A percentile compares a stretch with the other conserved stretches of the same genome.
phyloP scores from a whole-genome alignment of 2,888 invertebrate species.

The Patella caerulea region DNA sequence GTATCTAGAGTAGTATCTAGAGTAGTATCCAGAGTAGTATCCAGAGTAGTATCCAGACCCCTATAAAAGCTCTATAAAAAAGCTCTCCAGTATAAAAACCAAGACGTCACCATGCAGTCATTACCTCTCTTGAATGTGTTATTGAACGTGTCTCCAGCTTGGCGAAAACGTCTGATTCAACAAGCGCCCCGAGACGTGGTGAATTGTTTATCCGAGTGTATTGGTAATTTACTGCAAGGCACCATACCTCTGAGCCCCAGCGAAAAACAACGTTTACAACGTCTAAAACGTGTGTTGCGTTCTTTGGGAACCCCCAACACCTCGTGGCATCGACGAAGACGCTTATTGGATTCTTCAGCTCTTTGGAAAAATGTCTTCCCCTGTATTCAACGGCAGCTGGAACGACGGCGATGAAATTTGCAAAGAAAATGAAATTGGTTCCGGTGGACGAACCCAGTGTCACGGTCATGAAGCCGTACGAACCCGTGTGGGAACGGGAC shows the following conservation, averaged over 20 bases:
- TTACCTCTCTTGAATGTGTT: too few species aligned
- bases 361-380: too few species aligned
- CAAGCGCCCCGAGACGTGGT: too few species aligned
- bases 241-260: neutral
- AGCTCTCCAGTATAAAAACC: too few species aligned
- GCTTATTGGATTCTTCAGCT: neutral
- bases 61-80: too few species aligned
- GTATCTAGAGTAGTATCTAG: too few species aligned
- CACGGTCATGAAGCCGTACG: neutral
- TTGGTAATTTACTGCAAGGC: neutral
- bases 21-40: too few species aligned
- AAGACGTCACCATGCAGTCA: too few species aligned
- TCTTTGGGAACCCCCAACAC: neutral
- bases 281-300: neutral
- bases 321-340: neutral
- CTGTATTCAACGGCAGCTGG: too few species aligned
- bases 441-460: neutral
- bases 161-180: too few species aligned
- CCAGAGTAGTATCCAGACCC: too few species aligned
- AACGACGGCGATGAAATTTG: neutral
- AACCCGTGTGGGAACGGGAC: neutral
- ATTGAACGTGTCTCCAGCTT: too few species aligned
- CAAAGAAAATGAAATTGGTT: neutral
- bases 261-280: neutral
- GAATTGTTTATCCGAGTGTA: neutral